These are phyloP conservation scores for Passer domesticus DNA, from an alignment of 2,113 vertebrate genomes.

Conservation along the genomic window DNA sequence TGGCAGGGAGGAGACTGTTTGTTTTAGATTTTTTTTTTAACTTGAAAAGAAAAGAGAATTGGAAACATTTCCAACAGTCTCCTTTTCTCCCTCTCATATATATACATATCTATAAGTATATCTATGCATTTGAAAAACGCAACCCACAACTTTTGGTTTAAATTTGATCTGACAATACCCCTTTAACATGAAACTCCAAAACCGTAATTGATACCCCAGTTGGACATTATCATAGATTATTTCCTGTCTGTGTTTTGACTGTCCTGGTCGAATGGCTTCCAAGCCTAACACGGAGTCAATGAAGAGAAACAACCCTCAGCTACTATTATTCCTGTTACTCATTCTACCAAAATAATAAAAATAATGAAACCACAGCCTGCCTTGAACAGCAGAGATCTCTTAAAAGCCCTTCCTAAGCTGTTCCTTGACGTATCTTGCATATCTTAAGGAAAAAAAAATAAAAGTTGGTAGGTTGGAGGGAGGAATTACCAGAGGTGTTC, in stretches of 20 bases:
- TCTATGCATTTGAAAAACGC: background rate
- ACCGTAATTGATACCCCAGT: conserved; percentile 64
- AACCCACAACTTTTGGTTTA: conserved; percentile 52
- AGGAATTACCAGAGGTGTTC: conserved; percentile 10
- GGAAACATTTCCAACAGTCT: conserved; percentile 21
- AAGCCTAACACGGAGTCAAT: conserved; percentile 67
- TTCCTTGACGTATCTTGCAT: conserved; percentile 5
- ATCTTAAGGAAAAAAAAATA: conserved; percentile 10
- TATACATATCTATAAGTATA: background rate
- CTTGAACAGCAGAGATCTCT: conserved; percentile 44
- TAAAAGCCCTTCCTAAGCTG: conserved; percentile 30
- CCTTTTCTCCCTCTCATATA: background rate
- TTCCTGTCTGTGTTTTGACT: conserved; percentile 77
- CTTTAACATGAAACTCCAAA: conserved; percentile 62
- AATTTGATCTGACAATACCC: conserved; percentile 63
- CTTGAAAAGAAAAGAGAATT: background rate
- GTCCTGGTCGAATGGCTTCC: conserved; percentile 70
- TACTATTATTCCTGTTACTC: conserved; percentile 71
- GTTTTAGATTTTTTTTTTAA: background rate
- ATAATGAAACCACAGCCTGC: conserved; percentile 66
- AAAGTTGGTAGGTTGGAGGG: background rate
- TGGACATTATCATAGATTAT: conserved; percentile 71
- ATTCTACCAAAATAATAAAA: conserved; percentile 71
- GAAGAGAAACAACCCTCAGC: conserved; percentile 71
- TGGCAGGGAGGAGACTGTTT: conserved; percentile 20